phyloP scores from a whole-genome alignment of 2,797 vertebrate species.

The Lycodopsis pacificus region DNA sequence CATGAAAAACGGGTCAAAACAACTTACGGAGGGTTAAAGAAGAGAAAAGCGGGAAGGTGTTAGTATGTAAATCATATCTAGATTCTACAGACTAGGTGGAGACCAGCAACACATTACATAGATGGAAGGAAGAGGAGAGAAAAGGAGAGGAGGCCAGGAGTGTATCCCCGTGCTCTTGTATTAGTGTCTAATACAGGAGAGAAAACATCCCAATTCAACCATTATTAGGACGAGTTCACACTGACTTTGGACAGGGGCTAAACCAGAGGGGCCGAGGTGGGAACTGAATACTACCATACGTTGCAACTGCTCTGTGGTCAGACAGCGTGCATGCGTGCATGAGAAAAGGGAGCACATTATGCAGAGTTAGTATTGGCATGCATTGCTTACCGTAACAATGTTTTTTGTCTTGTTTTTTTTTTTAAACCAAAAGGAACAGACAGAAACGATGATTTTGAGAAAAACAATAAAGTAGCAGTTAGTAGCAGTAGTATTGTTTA shows the following conservation, averaged over 20 bases:
- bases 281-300: constrained; percentile 82
- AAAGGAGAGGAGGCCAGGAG: constrained; percentile 28
- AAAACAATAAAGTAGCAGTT: constrained; percentile 68
- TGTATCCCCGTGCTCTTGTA: constrained; percentile 48
- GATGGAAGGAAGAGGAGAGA: constrained; percentile 48
- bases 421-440: constrained; percentile 71
- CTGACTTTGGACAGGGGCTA: constrained; percentile 72
- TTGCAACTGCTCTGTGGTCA: constrained; percentile 79
- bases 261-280: constrained; percentile 78
- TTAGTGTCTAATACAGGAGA: constrained; percentile 52
- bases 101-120: constrained; percentile 39
- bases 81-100: constrained; percentile 51
- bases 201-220: constrained; percentile 45
- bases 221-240: constrained; percentile 69
- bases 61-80: constrained; percentile 53
- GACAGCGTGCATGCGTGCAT: constrained; percentile 82
- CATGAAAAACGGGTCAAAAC: constrained; percentile 54
- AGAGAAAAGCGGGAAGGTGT: constrained; percentile 36
- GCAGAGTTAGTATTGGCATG: constrained; percentile 77
- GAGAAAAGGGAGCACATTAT: constrained; percentile 75
- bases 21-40: constrained; percentile 41
- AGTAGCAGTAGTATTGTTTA: constrained; percentile 69
- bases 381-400: constrained; percentile 80
- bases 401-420: constrained; percentile 78
- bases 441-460: constrained; percentile 78